A percentile compares a stretch with the other conserved stretches of the same genome.
Evolutionary conservation across 30 jellyfish, hydroid and myxozoan genomes (phyloP).

Genomic region (Catostylus mosaicus): DNA sequence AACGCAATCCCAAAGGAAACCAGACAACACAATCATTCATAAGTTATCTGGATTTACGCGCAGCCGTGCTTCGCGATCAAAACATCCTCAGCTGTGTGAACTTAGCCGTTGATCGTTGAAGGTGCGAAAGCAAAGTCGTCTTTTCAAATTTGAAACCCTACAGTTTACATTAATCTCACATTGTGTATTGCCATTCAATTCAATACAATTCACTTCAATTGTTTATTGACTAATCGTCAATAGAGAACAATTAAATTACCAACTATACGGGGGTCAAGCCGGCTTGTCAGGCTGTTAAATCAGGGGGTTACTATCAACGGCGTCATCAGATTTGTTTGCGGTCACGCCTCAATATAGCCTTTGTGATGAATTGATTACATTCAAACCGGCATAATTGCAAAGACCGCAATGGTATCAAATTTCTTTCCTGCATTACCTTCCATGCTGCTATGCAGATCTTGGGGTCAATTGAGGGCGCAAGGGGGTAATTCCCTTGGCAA

Average conservation of each 20-base stretch:
- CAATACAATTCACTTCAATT: slow-evolving; percentile 66
- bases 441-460: too few relatives aligned
- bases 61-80: background rate
- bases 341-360: too few relatives aligned
- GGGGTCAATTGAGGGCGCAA: too few relatives aligned
- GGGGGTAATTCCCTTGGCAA: too few relatives aligned
- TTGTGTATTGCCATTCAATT: slow-evolving; percentile 46
- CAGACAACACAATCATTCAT: background rate
- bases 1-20: background rate
- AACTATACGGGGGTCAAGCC: slow-evolving; percentile 62
- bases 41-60: background rate
- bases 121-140: slow-evolving; percentile 38
- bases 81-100: background rate
- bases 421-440: too few relatives aligned
- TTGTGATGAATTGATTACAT: too few relatives aligned
- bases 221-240: slow-evolving; percentile 60
- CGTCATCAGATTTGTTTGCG: background rate
- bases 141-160: slow-evolving; percentile 30
- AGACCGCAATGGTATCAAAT: too few relatives aligned
- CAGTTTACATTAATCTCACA: slow-evolving; percentile 22
- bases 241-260: slow-evolving; percentile 14
- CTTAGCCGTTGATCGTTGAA: slow-evolving; percentile 24
- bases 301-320: slow-evolving; percentile 11
- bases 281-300: background rate
- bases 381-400: too few relatives aligned